Evolutionary conservation across 2,113 vertebrate species (phyloP).

Genomic region (Strix aluco): DNA sequence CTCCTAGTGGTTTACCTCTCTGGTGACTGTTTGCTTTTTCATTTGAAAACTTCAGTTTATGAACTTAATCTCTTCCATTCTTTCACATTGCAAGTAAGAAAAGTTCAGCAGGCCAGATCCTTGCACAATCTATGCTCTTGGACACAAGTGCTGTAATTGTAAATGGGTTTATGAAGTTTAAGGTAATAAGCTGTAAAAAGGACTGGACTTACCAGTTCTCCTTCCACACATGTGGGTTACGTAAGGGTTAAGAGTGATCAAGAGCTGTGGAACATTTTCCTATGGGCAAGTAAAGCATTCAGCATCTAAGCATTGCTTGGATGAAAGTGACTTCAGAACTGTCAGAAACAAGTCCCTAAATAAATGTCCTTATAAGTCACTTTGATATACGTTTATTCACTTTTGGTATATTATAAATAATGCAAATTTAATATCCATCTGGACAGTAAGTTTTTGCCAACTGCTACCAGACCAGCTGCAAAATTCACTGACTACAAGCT

Average conservation of each 20-base stretch:
- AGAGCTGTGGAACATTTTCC: not conserved
- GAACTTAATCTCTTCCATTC: not conserved
- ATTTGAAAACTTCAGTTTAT: not conserved
- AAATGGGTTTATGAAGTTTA: not conserved
- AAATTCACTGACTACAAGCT: slow-evolving; percentile 67
- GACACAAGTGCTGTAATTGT: not conserved
- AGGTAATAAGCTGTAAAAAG: not conserved
- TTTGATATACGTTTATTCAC: slow-evolving; percentile 69
- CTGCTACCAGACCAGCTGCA: slow-evolving; percentile 75
- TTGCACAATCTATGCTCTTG: not conserved
- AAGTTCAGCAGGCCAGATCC: not conserved
- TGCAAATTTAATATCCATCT: slow-evolving; percentile 77
- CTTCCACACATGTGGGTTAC: not conserved
- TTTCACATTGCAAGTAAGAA: not conserved
- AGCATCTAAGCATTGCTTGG: not conserved
- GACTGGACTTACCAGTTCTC: not conserved
- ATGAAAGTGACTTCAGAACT: not conserved
- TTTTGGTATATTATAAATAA: slow-evolving; percentile 72
- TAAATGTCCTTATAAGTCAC: slow-evolving; percentile 53
- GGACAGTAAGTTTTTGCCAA: slow-evolving; percentile 70
- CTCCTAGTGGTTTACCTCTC: not conserved
- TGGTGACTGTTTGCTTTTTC: not conserved
- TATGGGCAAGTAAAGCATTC: not conserved
- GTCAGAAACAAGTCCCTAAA: slow-evolving; percentile 42
- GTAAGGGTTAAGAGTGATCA: not conserved